Evolutionary conservation across 2,797 vertebrate genomes (phyloP).

Genomic region (Heterohyrax brucei): DNA sequence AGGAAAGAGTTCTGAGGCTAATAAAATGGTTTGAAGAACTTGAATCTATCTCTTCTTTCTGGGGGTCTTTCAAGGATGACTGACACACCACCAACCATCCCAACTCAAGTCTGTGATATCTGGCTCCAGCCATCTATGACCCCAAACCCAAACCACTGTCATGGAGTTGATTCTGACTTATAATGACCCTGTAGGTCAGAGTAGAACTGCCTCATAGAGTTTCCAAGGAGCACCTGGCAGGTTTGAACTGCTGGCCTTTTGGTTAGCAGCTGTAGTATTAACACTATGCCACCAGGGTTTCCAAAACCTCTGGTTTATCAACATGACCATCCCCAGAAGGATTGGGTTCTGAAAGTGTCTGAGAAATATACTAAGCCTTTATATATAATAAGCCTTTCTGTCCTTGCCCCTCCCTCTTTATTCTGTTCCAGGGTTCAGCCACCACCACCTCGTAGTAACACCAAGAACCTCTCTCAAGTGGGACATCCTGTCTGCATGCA

Average conservation of each 20-base stretch:
- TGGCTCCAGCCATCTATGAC: not conserved
- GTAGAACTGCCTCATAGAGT: too few species aligned
- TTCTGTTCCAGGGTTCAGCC: not conserved
- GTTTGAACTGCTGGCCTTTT: too few species aligned
- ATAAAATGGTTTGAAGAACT: constrained; percentile 23
- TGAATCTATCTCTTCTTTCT: not conserved
- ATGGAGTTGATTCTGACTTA: too few species aligned
- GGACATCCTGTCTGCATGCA: not conserved
- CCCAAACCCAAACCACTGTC: too few species aligned
- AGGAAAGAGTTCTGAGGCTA: constrained; percentile 15
- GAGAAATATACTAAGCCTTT: not conserved
- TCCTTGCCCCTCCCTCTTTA: not conserved
- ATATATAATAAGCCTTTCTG: not conserved
- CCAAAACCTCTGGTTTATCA: not conserved
- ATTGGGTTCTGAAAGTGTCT: not conserved
- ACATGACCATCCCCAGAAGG: not conserved
- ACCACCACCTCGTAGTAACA: not conserved
- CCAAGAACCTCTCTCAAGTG: not conserved
- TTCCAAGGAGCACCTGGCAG: too few species aligned
- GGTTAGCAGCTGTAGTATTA: too few species aligned
- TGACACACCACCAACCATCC: not conserved
- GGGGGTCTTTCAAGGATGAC: not conserved
- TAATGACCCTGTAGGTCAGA: too few species aligned
- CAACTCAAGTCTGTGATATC: not conserved
- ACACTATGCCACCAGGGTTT: too few species aligned